Base-by-base conservation (phyloP, 2,888 invertebrate species). In the Phrixothrix hirtus region DNA sequence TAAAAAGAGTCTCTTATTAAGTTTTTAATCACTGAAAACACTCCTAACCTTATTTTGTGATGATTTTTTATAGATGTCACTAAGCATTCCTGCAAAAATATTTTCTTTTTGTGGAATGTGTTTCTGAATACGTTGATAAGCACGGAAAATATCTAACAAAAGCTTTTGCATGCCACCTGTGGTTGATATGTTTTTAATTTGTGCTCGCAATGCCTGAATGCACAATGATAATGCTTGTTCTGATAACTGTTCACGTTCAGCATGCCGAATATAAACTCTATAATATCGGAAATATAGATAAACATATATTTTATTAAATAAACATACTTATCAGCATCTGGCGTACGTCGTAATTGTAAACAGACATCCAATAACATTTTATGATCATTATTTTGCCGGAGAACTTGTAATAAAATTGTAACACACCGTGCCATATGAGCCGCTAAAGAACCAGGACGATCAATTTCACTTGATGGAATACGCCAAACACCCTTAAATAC, bases 381-480 rank as follows among this genome's bases (percentile, higher is more conserved):
- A 65, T 89, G 86, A 70, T 96, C 95, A 48, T 86, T 86, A 25
- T 86, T 85, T 66, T 88, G 87, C 62, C 86, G 82, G 29, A 95
- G 76, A 52, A 95, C 84, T 72, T 92, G 88, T 77, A 95, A 81
- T 3, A 94, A 79, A 21, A 95, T 82, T 13, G 86, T 81, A 1
- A 94, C 85, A 59, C 91, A 90, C 50, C 92, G 84, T 58, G 87
- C 89, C 87, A 96, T 90, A 70, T 96, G 95, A 25, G 92, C 87
- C 0, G 92, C 88, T 70, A 97, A 91, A 58, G 92, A 90, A 1
- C 96, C 96, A 0, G 93, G 87, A 54, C 96, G 82, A 70, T 96
- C 95, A 30, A 96, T 89, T 79, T 97, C 96, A 50, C 83, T 83
- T 1, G 87, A 83, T 0, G 94, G 95, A 70, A 94, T 92, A 61